phyloP scores from a whole-genome alignment of 1,140 invertebrate genomes.

The Panagrolaimus sp. region DNA sequence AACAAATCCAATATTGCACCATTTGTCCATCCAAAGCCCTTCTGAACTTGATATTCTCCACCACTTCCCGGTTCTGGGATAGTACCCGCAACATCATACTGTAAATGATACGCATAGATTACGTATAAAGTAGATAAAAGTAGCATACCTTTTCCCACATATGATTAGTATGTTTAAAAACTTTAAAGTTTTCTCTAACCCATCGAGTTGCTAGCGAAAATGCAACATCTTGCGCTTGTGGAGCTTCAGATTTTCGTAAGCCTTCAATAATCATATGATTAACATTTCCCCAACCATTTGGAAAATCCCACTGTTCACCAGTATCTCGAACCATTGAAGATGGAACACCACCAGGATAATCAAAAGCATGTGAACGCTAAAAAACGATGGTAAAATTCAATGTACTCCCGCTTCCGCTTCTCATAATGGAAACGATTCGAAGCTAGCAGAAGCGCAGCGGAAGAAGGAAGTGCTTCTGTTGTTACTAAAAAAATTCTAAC shows the following conservation, averaged over 20 bases:
- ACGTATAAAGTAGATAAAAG: background rate
- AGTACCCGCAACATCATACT: slow-evolving; percentile 39
- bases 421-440: too few relatives aligned
- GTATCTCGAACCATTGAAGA: slow-evolving; percentile 72
- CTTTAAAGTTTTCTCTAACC: slow-evolving; percentile 74
- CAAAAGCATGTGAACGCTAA: background rate
- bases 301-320: slow-evolving; percentile 86
- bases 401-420: too few relatives aligned
- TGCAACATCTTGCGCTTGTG: slow-evolving; percentile 65
- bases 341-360: slow-evolving; percentile 65
- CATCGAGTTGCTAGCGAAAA: slow-evolving; percentile 71
- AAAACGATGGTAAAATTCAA: too few relatives aligned
- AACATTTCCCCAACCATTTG: slow-evolving; percentile 83
- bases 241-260: slow-evolving; percentile 59
- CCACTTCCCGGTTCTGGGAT: slow-evolving; percentile 6
- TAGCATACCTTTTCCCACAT: slow-evolving; percentile 79
- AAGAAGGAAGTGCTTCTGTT: too few relatives aligned
- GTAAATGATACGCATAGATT: slow-evolving; percentile 27
- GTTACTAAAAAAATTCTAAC: too few relatives aligned
- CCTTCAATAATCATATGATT: slow-evolving; percentile 74
- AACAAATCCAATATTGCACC: slow-evolving; percentile 75
- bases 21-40: slow-evolving; percentile 80
- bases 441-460: too few relatives aligned
- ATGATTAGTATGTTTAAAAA: slow-evolving; percentile 66
- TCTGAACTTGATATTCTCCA: slow-evolving; percentile 24